phyloP scores from a whole-genome alignment of 2,888 invertebrate species.

The Herminia tarsipennalis region DNA sequence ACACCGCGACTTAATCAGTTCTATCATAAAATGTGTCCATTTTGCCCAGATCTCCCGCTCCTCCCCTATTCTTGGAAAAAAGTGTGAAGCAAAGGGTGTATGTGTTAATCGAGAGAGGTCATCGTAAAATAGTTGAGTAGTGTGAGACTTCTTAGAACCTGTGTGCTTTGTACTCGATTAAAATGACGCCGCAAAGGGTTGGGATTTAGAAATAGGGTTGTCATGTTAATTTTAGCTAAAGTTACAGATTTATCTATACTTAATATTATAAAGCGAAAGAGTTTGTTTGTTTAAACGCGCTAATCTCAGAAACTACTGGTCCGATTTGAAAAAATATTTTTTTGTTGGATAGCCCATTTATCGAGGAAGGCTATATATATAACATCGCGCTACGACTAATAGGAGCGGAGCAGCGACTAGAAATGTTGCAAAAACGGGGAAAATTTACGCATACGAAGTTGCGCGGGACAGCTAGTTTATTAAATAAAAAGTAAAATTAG shows the following conservation, averaged over 20 bases:
- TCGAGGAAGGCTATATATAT: no score
- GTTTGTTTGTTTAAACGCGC: no score
- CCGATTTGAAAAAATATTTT: no score
- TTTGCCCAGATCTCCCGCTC: constrained; percentile 9
- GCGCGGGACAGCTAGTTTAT: no score
- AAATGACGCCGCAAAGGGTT: constrained; percentile 1
- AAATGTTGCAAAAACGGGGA: no score
- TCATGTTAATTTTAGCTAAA: no score
- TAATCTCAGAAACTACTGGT: no score
- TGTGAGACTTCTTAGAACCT: constrained; percentile 37
- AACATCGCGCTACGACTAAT: no score
- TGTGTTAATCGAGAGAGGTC: constrained; percentile 1
- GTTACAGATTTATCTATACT: not conserved
- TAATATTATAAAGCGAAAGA: not conserved
- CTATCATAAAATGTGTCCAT: constrained; percentile 31
- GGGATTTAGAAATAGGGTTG: not conserved
- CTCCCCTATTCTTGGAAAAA: not conserved
- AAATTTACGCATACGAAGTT: no score
- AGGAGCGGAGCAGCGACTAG: no score
- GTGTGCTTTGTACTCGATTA: constrained; percentile 8
- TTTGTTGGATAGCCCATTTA: no score
- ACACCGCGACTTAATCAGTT: constrained; percentile 48
- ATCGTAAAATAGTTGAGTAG: constrained; percentile 3
- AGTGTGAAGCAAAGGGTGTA: not conserved
- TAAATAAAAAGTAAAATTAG: no score